Percentiles rank a stretch among this genome's conserved stretches.
Evolutionary conservation across 1,140 invertebrate genomes (phyloP).

Genomic region (Cotesia glomerata): DNA sequence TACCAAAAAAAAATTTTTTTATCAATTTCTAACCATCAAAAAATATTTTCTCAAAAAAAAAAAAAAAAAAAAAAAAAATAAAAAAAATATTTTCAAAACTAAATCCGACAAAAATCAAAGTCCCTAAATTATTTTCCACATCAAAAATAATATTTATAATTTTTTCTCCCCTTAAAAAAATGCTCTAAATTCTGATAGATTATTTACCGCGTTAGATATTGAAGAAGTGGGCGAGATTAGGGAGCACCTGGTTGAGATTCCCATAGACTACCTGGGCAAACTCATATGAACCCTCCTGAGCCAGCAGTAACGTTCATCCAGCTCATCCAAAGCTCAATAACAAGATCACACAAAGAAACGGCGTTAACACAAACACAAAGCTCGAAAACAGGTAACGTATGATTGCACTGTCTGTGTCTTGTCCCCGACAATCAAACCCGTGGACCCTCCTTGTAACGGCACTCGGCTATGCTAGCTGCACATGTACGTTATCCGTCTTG

Average conservation of each 20-base stretch:
- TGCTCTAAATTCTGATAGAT: neutral
- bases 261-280: conserved; percentile 33
- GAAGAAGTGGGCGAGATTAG: neutral
- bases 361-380: neutral
- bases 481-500: conserved; percentile 5
- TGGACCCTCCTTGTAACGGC: neutral
- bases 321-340: neutral
- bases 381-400: conserved; percentile 17
- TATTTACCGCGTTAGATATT: neutral
- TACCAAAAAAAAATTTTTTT: no score
- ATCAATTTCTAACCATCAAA: no score
- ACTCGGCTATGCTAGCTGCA: neutral
- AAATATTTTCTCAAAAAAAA: no score
- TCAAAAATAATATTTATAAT: no score
- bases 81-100: no score
- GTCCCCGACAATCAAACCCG: neutral
- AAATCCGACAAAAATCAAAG: no score
- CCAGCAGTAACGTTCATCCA: neutral
- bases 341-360: neutral
- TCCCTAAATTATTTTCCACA: no score
- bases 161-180: neutral
- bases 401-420: conserved; percentile 24
- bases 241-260: conserved; percentile 47
- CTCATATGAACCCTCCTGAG: neutral
- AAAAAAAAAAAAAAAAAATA: no score